Base-by-base conservation (phyloP, 2,888 invertebrate genomes). In the Aradus depressus region DNA sequence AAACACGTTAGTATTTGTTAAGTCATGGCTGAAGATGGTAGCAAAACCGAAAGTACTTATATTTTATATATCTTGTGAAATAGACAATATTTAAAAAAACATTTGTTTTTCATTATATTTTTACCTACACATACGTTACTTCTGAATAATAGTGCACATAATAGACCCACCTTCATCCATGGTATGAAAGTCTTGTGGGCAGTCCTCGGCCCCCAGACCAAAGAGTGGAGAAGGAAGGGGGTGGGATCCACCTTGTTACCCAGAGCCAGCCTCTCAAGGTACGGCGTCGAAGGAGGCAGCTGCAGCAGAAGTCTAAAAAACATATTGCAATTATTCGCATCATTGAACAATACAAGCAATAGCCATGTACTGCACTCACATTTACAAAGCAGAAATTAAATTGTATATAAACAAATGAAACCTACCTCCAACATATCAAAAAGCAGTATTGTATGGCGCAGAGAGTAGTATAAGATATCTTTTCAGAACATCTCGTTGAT, bases 371-470 rank as follows among this genome's bases (percentile, higher is more conserved):
- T 37, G 14, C 28, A 10, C 14, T 6, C 14, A 37, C 8, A 10
- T 6, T 16, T 16, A 37, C 8, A 37, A 12, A n/a, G 14, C 8
- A 31, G 8, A 31, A 10, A 31, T 31, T 5, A 18, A 4, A 12
- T 4, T 6, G 5, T 3, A 41, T 21, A 43, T 18, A 38, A 42
- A 39, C 4, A 16, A 14, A 10, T 8, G 25, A 23, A 23, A 57
- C 60, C 61, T 65, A 80, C 80, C 84, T 78, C 87, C 88, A 89
- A 58, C 82, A 79, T 49, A 87, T 80, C 52, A 82, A 83, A 67
- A 90, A 91, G 66, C 91, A 90, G 70, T 92, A 93, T 63, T 93
- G 90, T 51, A 89, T 82, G 0, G 89, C 85, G 60, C 90, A 85
- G 3, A 86, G 67, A 3, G 80, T 77, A 38, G 83, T 74, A 44